Evolutionary conservation across 2,113 vertebrate species (phyloP).

Genomic region (Australoheros scitulus): DNA sequence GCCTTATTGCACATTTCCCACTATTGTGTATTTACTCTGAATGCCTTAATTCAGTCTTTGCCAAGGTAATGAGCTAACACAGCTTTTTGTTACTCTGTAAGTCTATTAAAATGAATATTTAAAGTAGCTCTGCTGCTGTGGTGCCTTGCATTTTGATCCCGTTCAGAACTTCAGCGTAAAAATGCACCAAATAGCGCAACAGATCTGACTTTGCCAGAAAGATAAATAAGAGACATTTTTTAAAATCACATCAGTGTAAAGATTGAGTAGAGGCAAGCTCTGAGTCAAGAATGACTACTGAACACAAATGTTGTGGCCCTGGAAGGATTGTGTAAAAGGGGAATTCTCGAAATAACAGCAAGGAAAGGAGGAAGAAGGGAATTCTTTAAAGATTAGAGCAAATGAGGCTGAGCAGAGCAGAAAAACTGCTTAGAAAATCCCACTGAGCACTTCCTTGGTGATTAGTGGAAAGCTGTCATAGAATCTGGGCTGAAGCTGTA

Average conservation of each 20-base stretch:
- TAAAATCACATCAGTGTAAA: background rate
- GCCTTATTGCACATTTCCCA: background rate
- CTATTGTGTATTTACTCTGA: background rate
- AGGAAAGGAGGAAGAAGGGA: constrained; percentile 31
- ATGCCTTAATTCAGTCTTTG: background rate
- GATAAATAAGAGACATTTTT: background rate
- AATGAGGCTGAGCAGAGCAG: constrained; percentile 44
- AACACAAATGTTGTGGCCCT: background rate
- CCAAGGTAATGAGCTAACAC: background rate
- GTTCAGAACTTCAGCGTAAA: background rate
- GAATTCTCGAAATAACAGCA: constrained; percentile 33
- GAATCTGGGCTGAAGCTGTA: constrained; percentile 1
- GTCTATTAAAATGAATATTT: background rate
- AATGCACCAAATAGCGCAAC: background rate
- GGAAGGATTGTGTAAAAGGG: background rate
- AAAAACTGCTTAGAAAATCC: constrained; percentile 30
- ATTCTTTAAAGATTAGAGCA: constrained; percentile 56
- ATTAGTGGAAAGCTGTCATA: constrained; percentile 42
- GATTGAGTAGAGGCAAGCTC: background rate
- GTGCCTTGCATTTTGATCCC: too few relatives aligned
- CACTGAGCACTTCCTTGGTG: constrained; percentile 20
- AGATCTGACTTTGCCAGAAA: background rate
- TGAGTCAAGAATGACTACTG: background rate
- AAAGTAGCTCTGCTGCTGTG: background rate
- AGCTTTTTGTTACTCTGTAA: background rate